Evolutionary conservation across 2,888 invertebrate species (phyloP), one percentile per base, ranked within the genome.

Genomic region (Rambutsinella grinnellia): DNA sequence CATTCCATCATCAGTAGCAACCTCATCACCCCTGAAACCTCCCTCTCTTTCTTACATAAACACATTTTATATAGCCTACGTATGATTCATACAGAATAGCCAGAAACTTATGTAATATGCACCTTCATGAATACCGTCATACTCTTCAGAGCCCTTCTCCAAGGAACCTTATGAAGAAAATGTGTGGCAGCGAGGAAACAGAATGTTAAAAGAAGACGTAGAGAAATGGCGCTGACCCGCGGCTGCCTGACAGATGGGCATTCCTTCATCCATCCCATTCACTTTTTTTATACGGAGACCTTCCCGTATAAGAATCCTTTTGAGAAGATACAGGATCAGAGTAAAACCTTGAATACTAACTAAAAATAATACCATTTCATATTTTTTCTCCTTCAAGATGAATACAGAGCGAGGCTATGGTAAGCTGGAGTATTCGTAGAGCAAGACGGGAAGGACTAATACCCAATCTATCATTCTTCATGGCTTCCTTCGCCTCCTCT

Each of bases 241-340:
- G 70, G 67, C 60, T 77, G 71, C 66, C 70, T 71, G 76, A 70
- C 76, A 77, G 76, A 77, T 77, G 76, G 76, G 76, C 70, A 77
- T 69, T 77, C 70, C 71, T 61, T 47, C 51, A 65, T 69, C 66
- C 68, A 69, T 69, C 68, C 68, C 36, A 60, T 60, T 36, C 36
- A 51, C 58, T 53, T 60, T 36, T 58, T 24, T 54, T 17, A 60
- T 57, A 61, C 46, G 44, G 17, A 57, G 2, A 36, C 49, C 36
- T 36, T 36, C 13, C 13, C 36, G 13, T 36, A 36, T 36, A 5
- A 8, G 53, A 21, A 53, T 53, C 21, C 53, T 21, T 19, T 53
- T 19, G 19, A 13, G 21, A 23, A 49, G 49, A 53, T 53, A 19
- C 36, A 36, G 36, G 36, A 36, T 5, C 13, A 36, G 36, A 36